Conservation (phyloP, 2,113 vertebrate genomes). For the Hippocampus mohnikei region DNA sequence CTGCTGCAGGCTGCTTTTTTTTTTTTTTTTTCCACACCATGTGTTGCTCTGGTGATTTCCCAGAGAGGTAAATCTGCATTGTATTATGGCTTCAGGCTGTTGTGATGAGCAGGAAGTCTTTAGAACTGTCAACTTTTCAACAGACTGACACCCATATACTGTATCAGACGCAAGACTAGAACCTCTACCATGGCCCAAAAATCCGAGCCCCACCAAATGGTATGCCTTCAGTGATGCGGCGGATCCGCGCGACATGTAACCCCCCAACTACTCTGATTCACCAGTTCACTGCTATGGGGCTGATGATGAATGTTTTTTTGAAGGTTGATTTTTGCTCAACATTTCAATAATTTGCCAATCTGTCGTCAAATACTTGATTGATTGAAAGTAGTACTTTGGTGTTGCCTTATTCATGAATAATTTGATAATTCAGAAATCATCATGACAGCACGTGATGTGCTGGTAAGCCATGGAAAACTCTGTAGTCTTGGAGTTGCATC, state of each 20-base stretch:
- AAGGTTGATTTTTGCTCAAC: too few species aligned
- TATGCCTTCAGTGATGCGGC: neutral
- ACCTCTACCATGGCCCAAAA: neutral
- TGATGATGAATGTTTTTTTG: neutral
- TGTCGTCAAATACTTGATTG: neutral
- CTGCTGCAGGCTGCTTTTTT: slow-evolving; percentile 31
- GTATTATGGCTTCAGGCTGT: slow-evolving; percentile 5
- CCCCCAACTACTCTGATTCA: neutral
- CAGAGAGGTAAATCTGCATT: slow-evolving; percentile 10
- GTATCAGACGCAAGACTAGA: neutral
- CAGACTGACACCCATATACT: neutral
- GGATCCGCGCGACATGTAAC: neutral
- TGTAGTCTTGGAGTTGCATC: neutral
- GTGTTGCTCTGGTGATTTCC: slow-evolving; percentile 22
- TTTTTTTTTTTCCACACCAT: slow-evolving; percentile 9
- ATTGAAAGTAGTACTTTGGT: neutral
- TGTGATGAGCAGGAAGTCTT: slow-evolving; percentile 25
- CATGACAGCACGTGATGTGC: neutral
- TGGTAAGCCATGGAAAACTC: neutral
- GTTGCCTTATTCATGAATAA: neutral
- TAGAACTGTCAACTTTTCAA: neutral
- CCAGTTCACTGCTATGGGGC: neutral
- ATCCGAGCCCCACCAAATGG: neutral
- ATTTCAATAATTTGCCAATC: neutral
- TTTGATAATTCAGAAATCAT: neutral